phyloP scores from a whole-genome alignment of 2,888 invertebrate genomes.

The Spilosoma lubricipeda region DNA sequence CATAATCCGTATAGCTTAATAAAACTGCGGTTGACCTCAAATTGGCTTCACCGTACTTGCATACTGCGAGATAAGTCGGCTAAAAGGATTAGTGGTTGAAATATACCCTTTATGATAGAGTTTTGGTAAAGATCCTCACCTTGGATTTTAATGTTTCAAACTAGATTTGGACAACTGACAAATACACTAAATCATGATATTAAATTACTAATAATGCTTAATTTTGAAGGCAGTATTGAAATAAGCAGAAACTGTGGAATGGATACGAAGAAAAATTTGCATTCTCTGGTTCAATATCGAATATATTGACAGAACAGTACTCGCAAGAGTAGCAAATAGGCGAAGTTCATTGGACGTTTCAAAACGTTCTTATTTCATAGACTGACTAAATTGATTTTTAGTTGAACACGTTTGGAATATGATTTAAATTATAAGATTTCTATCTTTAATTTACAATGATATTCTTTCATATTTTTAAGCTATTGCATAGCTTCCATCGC shows the following conservation, averaged over 20 bases:
- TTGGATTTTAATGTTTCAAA: neutral
- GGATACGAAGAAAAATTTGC: neutral
- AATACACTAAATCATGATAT: too few relatives aligned
- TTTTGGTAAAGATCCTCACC: neutral
- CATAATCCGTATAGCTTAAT: slow-evolving; percentile 28
- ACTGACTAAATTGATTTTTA: neutral
- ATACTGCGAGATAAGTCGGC: slow-evolving; percentile 38
- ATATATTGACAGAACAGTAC: too few relatives aligned
- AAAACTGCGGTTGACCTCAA: slow-evolving; percentile 32
- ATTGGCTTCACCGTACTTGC: slow-evolving; percentile 33
- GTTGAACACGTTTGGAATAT: neutral
- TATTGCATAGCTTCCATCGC: too few relatives aligned
- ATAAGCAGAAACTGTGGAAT: neutral
- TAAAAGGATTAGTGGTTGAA: slow-evolving; percentile 19
- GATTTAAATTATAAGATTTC: too few relatives aligned
- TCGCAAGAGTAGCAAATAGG: neutral
- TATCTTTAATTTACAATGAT: too few relatives aligned
- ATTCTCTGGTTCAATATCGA: neutral
- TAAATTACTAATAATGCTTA: too few relatives aligned
- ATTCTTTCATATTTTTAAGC: too few relatives aligned
- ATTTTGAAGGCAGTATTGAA: too few relatives aligned
- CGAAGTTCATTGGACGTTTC: neutral
- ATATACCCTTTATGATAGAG: slow-evolving; percentile 14
- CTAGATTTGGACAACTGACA: neutral
- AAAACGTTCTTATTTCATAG: neutral